A percentile compares a stretch with the other conserved stretches of the same genome.
Evolutionary conservation across 92 coral and sea anemone genomes (phyloP).

Genomic region (Phymanthus crucifer): DNA sequence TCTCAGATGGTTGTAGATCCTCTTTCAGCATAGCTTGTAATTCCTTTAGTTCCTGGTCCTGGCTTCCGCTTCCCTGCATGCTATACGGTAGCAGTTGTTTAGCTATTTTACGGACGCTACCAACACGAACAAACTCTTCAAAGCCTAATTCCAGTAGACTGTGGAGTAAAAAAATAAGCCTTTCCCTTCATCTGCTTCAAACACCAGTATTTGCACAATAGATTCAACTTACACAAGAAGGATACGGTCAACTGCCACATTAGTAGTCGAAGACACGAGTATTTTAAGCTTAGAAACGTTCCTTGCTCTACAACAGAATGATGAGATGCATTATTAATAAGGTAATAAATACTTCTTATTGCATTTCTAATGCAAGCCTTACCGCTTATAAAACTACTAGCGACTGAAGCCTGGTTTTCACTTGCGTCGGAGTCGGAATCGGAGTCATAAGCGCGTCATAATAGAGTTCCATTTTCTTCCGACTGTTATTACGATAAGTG

Average conservation of each 20-base stretch:
- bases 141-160: conserved; percentile 88
- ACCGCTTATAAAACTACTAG: too few species aligned
- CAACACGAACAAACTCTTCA: conserved; percentile 97
- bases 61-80: conserved; percentile 86
- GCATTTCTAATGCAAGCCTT: too few species aligned
- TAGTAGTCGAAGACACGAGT: conserved; percentile 93
- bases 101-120: conserved; percentile 96
- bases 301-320: background rate
- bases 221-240: conserved; percentile 67
- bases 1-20: conserved; percentile 71
- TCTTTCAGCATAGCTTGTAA: conserved; percentile 82
- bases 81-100: conserved; percentile 89
- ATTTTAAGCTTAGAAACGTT: conserved; percentile 64
- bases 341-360: too few species aligned
- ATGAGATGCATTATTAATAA: too few species aligned
- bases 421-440: too few species aligned
- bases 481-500: too few species aligned
- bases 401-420: too few species aligned
- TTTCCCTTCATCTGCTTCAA: too few species aligned
- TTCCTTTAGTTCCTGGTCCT: conserved; percentile 83
- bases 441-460: too few species aligned
- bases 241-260: conserved; percentile 96
- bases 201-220: background rate
- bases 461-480: too few species aligned
- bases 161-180: background rate